Conservation (phyloP, 1,140 invertebrate species). For the Charaxes varanes region DNA sequence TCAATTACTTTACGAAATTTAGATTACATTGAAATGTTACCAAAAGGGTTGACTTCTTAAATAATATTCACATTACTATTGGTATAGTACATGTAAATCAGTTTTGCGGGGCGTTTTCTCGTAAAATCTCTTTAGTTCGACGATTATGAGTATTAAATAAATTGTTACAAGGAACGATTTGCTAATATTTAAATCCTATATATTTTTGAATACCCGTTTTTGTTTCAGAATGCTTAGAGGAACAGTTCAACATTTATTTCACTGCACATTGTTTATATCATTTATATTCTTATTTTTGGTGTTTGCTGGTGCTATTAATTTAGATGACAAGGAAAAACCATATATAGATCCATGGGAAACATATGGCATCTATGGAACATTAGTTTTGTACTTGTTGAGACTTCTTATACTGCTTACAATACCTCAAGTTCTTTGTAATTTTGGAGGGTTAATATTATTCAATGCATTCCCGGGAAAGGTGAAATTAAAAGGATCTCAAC, state of each 20-base stretch:
- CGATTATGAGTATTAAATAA: too few relatives aligned
- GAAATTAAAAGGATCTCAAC: constrained; percentile 89
- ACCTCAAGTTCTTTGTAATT: constrained; percentile 94
- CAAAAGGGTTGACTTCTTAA: too few relatives aligned
- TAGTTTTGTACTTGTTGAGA: constrained; percentile 86
- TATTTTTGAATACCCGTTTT: too few relatives aligned
- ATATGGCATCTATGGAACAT: constrained; percentile 84
- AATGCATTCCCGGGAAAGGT: constrained; percentile 97
- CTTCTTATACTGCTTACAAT: constrained; percentile 90
- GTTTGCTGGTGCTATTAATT: constrained; percentile 84
- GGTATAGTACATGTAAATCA: too few relatives aligned
- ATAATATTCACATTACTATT: too few relatives aligned
- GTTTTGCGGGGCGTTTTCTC: too few relatives aligned
- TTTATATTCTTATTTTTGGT: constrained; percentile 87
- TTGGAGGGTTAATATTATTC: constrained; percentile 91
- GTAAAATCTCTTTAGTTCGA: too few relatives aligned
- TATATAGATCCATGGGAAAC: constrained; percentile 85
- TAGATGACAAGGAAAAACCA: constrained; percentile 76
- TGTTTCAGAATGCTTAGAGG: constrained; percentile 70
- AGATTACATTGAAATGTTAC: too few relatives aligned
- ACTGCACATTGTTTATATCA: constrained; percentile 84
- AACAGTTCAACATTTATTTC: constrained; percentile 75
- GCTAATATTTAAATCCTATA: too few relatives aligned
- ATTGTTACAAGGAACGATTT: too few relatives aligned
- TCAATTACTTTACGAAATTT: too few relatives aligned